Percentiles rank a stretch among this genome's conserved stretches.
These are phyloP conservation scores for Syngnathus floridae DNA, from an alignment of 2,113 vertebrate species.

Conservation along the genomic window DNA sequence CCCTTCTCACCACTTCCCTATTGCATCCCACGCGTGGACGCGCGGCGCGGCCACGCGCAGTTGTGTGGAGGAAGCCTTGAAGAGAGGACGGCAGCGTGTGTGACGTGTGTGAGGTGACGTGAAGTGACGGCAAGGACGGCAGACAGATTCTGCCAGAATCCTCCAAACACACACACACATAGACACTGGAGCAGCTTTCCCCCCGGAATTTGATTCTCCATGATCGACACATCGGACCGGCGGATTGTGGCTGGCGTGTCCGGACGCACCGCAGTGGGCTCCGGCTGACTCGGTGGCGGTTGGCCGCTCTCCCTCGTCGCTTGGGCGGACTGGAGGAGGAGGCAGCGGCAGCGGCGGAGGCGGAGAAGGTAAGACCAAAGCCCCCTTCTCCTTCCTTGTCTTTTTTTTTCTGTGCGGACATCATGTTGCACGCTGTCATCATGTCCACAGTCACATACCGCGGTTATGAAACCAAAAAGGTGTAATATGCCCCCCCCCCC, in stretches of 20 bases:
- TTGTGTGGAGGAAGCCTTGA: conserved; percentile 8
- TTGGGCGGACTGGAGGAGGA: conserved; percentile 43
- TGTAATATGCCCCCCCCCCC: not conserved
- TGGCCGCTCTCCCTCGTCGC: conserved; percentile 37
- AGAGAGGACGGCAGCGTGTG: conserved; percentile 34
- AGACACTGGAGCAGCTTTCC: not conserved
- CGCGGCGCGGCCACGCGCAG: conserved; percentile 36
- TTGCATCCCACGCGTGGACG: conserved; percentile 47
- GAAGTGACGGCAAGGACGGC: conserved; percentile 5
- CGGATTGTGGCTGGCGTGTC: conserved; percentile 1
- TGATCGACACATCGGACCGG: not conserved
- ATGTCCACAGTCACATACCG: not conserved
- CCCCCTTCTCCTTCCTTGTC: too few relatives aligned
- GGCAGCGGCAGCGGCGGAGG: conserved; percentile 11
- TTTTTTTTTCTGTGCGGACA: not conserved
- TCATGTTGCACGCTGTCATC: not conserved
- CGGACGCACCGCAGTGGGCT: conserved; percentile 1
- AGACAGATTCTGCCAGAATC: not conserved
- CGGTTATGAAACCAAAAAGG: not conserved
- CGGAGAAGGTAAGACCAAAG: conserved; percentile 44
- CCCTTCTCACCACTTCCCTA: not conserved
- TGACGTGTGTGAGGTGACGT: conserved; percentile 3
- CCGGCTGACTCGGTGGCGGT: conserved; percentile 3
- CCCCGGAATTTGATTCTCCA: not conserved
- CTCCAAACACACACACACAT: not conserved